Evolutionary conservation across 1,140 invertebrate genomes (phyloP).

Genomic region (Arion vulgaris): DNA sequence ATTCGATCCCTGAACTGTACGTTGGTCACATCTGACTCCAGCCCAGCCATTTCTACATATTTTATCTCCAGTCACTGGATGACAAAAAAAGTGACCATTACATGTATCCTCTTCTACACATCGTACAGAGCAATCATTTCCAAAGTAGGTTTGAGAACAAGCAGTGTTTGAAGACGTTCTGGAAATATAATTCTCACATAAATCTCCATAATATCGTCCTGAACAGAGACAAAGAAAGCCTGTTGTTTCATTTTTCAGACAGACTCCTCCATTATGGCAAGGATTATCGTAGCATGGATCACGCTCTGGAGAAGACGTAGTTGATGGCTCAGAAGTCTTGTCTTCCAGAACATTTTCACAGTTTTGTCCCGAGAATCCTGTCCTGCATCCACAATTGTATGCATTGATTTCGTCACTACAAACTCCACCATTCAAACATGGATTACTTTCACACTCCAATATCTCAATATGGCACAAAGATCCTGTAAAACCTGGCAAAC

Average conservation of each 20-base stretch:
- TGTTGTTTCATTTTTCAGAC: conserved; percentile 17
- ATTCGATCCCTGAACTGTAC: conserved; percentile 11
- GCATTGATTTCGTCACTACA: conserved; percentile 79
- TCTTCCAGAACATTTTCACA: conserved; percentile 33
- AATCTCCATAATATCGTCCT: conserved; percentile 35
- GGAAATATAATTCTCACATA: conserved; percentile 30
- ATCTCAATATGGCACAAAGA: conserved; percentile 59
- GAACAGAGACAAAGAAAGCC: conserved; percentile 43
- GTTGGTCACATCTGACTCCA: conserved; percentile 32
- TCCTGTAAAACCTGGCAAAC: conserved; percentile 48
- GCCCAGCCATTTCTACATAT: conserved; percentile 42
- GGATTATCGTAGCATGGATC: conserved; percentile 31
- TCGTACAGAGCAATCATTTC: conserved; percentile 28
- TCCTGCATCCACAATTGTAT: conserved; percentile 44
- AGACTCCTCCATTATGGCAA: conserved; percentile 42
- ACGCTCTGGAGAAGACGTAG: background rate
- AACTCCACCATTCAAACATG: conserved; percentile 86
- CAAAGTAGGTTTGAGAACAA: conserved; percentile 41
- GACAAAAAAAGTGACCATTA: conserved; percentile 46
- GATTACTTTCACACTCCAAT: conserved; percentile 80
- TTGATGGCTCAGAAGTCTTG: background rate
- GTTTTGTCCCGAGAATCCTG: conserved; percentile 38
- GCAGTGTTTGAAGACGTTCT: conserved; percentile 15
- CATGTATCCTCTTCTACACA: conserved; percentile 41
- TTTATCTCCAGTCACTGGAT: conserved; percentile 26